Evolutionary conservation across 1,140 invertebrate genomes (phyloP), one percentile per base, ranked within the genome.

Genomic region (Hyposmocoma kahamanoa): DNA sequence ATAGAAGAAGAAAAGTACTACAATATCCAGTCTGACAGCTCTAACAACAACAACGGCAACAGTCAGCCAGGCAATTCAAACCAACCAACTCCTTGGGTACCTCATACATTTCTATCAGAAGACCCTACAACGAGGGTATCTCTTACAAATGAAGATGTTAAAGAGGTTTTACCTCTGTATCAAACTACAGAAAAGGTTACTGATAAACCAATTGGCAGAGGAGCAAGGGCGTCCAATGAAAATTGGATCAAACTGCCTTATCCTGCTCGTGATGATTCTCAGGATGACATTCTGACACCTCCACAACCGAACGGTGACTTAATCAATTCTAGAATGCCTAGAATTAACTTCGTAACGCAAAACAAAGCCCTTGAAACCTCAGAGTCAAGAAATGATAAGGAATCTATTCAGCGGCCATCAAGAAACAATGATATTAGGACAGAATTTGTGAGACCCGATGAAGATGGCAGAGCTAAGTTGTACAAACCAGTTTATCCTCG

Each of bases 271-370:
- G 75, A 76, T 22, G 74, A 72, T 2, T 53, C 42, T n/a, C 59
- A 59, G 32, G 72, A 69, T 45, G 72, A 74, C 42, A 77, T 76
- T 34, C 69, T 81, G 19, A 84, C 67, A 8, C 84, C 75, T 11
- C 80, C 74, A 3, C 75, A 77, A 62, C 79, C 76, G 19, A 76
- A 69, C 0, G 79, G 74, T 32, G 84, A 87, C 20, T 65, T 87
- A 3, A 77, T 83, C 22, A 86, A 82, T 54, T 83, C 83, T 18
- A 55, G 86, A 52, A 86, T 87, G 79, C 86, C 86, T 1, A 54
- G 86, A 58, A 81, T 87, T 10, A 87, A 87, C 53, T 87, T 87
- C 45, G 82, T 87, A 15, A 87, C 86, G 17, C 86, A 87, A 60
- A 84, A 85, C 45, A 87, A 87, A 64, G 56, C 58, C 11, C 59